Conservation (phyloP, 2,797 vertebrate genomes). For the Enteromius anoplus region DNA sequence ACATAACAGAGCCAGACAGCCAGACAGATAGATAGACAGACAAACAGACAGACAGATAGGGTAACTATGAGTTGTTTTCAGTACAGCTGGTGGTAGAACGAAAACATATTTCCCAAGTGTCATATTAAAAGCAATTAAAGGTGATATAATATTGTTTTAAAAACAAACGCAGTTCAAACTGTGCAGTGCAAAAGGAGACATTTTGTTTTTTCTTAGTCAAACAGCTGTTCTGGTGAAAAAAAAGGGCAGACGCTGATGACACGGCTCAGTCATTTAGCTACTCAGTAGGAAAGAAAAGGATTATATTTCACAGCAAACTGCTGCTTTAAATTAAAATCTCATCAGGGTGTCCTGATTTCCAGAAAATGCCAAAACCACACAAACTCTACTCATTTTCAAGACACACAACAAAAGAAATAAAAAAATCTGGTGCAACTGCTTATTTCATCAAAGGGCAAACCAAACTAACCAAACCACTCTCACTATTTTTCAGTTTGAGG, state of each 20-base stretch:
- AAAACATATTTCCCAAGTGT: conserved; percentile 9
- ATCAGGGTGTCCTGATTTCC: not conserved
- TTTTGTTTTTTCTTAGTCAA: conserved; percentile 12
- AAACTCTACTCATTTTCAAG: not conserved
- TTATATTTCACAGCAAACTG: conserved; percentile 13
- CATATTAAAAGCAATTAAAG: conserved; percentile 7
- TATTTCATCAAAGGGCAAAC: conserved; percentile 28
- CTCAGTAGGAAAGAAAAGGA: conserved; percentile 17
- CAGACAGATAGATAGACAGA: too few species aligned
- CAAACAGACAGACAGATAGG: not conserved
- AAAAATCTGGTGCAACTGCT: not conserved
- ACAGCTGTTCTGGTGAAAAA: conserved; percentile 16
- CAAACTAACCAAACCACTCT: conserved; percentile 42
- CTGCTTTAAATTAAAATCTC: conserved; percentile 33
- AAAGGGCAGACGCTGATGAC: conserved; percentile 9
- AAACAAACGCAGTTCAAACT: not conserved
- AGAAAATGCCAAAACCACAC: not conserved
- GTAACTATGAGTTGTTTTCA: not conserved
- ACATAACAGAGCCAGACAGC: not conserved
- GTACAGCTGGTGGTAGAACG: not conserved
- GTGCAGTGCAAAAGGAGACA: not conserved
- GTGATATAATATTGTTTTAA: conserved; percentile 3
- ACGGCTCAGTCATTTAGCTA: conserved; percentile 1
- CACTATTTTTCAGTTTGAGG: conserved; percentile 33
- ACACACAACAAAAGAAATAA: conserved; percentile 12